Evolutionary conservation across 2,888 invertebrate species (phyloP), one percentile per base, ranked within the genome.

Genomic region (Bugula neritina): DNA sequence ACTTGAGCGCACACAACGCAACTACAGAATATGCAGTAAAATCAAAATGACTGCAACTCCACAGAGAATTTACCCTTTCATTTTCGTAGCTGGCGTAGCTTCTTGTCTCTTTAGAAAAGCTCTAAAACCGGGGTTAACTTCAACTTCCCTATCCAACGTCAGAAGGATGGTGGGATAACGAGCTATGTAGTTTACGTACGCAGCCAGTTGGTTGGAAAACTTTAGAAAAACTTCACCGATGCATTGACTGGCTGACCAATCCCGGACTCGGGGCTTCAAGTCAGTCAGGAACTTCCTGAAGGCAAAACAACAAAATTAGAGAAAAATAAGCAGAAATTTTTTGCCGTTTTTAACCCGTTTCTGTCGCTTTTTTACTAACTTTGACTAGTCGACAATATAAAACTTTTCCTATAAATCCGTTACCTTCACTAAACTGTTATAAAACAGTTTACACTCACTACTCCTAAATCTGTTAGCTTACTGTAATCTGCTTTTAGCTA

Each of bases 51-150:
- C n/a, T n/a, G n/a, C n/a, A n/a, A n/a, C n/a, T n/a, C n/a, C n/a
- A n/a, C n/a, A n/a, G n/a, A n/a, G n/a, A n/a, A n/a, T n/a, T 76
- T 71, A 82, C 82, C 79, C 80, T 71, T 82, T 72, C 82, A 82
- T 82, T 71, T 78, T 80, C 1, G 79, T 79, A 43, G 77, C 78
- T 13, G 81, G 79, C 10, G 78, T 77, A 35, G 79, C 72, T 69
- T 83, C 79, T 63, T 80, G 79, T n/a, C 80, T 75, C 71, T 76
- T 77, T 13, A 83, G 77, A 75, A 82, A 83, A 25, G 81, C 80
- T 23, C 82, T 73, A 76, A 83, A 83, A 3, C 77, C 69, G 21
- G 82, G 81, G 10, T 79, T 76, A 73, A 81, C 79, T 73, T 83
- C 81, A 69, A 78, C 78, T 43, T 77, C 76, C 23, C 80, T 74